These are phyloP conservation scores for Drosophila repleta DNA, from an alignment of 1,140 invertebrate species.

Conservation along the genomic window DNA sequence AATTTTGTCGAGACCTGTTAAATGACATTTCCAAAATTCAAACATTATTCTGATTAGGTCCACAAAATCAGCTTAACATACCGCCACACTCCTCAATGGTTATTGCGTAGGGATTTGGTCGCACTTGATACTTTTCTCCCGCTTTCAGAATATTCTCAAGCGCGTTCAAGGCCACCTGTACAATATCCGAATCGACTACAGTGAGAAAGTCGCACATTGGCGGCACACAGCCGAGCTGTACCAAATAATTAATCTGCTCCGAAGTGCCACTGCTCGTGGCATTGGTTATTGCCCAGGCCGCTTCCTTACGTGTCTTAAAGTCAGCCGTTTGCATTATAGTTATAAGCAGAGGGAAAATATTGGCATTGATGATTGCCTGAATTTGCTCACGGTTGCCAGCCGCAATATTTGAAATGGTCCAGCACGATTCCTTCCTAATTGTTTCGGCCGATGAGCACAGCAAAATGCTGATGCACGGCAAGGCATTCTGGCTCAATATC, in stretches of 20 bases:
- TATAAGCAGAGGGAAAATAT: constrained; percentile 96
- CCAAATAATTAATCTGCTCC: constrained; percentile 93
- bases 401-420: constrained; percentile 99
- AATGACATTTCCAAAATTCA: neutral
- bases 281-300: constrained; percentile 99
- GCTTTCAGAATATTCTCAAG: constrained; percentile 97
- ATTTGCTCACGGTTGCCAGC: constrained; percentile 98
- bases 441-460: constrained; percentile 92
- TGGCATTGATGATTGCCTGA: constrained; percentile 97
- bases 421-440: constrained; percentile 98
- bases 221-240: constrained; percentile 91
- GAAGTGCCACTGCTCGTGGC: constrained; percentile 97
- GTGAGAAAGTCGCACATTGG: constrained; percentile 97
- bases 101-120: constrained; percentile 95
- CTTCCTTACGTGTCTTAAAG: constrained; percentile 98
- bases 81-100: constrained; percentile 98
- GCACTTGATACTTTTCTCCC: constrained; percentile 91
- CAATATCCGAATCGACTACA: constrained; percentile 97
- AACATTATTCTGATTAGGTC: neutral
- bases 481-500: constrained; percentile 94
- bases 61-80: constrained; percentile 84
- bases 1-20: constrained; percentile 96
- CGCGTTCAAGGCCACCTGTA: constrained; percentile 98
- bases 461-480: constrained; percentile 93
- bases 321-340: constrained; percentile 96